Percentiles rank a stretch among this genome's conserved stretches.
phyloP scores from a whole-genome alignment of 2,113 vertebrate genomes.

The Upupa epops region DNA sequence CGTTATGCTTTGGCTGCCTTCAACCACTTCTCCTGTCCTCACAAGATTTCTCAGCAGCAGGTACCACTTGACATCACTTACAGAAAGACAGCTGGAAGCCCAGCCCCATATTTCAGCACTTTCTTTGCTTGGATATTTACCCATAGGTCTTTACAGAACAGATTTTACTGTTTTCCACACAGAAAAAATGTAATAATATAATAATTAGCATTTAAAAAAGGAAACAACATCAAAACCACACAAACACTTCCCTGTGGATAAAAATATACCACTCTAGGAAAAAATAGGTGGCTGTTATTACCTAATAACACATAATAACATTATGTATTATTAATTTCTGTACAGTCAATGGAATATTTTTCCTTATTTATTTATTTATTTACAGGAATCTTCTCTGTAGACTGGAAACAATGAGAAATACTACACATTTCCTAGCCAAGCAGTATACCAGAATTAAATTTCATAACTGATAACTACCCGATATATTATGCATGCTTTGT shows the following conservation, averaged over 20 bases:
- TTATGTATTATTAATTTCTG: not conserved
- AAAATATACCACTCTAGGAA: not conserved
- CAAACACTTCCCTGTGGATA: not conserved
- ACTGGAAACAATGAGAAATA: not conserved
- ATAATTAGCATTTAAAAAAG: not conserved
- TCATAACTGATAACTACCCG: conserved; percentile 19
- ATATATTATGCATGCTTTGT: conserved; percentile 55
- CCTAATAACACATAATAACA: not conserved
- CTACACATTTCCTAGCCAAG: not conserved
- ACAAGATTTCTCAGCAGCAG: not conserved
- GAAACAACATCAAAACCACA: not conserved
- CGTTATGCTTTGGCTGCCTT: not conserved
- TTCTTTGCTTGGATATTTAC: not conserved
- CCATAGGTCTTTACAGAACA: not conserved
- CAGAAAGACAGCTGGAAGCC: not conserved
- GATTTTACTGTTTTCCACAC: not conserved
- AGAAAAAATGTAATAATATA: not conserved
- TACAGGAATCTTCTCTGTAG: not conserved
- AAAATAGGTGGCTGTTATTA: not conserved
- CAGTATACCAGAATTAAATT: not conserved
- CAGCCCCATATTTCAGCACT: not conserved
- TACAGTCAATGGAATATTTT: not conserved
- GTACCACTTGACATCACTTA: not conserved
- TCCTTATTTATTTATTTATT: not conserved
- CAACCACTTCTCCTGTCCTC: not conserved